Percentiles rank a stretch among this genome's conserved stretches.
phyloP scores from a whole-genome alignment of 2,797 vertebrate species.

The Arnoldichthys spilopterus region DNA sequence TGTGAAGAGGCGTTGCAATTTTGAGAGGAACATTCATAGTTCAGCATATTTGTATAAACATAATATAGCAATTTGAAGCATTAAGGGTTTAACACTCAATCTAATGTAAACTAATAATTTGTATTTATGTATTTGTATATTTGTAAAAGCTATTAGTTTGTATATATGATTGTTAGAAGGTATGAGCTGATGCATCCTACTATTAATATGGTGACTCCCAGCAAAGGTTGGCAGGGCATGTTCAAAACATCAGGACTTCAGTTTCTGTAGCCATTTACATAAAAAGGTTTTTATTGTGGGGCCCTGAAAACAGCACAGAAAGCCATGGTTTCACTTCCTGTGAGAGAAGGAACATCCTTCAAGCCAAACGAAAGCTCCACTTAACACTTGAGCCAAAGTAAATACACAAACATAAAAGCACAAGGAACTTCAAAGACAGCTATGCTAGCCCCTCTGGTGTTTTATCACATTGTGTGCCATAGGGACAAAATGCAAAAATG shows the following conservation, averaged over 20 bases:
- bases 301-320: slow-evolving; percentile 34
- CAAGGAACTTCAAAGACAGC: slow-evolving; percentile 66
- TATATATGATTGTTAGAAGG: too few relatives aligned
- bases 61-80: too few relatives aligned
- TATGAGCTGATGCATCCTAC: too few relatives aligned
- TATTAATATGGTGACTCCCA: too few relatives aligned
- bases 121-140: too few relatives aligned
- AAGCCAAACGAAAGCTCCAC: slow-evolving; percentile 64
- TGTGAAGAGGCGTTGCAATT: too few relatives aligned
- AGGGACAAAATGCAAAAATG: slow-evolving; percentile 61
- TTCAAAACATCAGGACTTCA: slow-evolving; percentile 64
- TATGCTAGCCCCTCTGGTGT: slow-evolving; percentile 24
- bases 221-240: slow-evolving; percentile 32
- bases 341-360: slow-evolving; percentile 65
- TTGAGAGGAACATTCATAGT: too few relatives aligned
- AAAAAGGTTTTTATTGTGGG: slow-evolving; percentile 66
- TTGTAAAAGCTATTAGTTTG: too few relatives aligned
- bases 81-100: too few relatives aligned
- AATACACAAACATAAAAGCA: slow-evolving; percentile 70
- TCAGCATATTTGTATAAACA: too few relatives aligned
- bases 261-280: slow-evolving; percentile 64
- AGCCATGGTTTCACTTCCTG: slow-evolving; percentile 59
- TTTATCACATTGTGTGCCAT: slow-evolving; percentile 65
- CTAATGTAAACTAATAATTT: too few relatives aligned
- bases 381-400: slow-evolving; percentile 72